These are phyloP conservation scores for Ophthalmolycus amberensis DNA, from an alignment of 2,113 vertebrate genomes.

Conservation along the genomic window DNA sequence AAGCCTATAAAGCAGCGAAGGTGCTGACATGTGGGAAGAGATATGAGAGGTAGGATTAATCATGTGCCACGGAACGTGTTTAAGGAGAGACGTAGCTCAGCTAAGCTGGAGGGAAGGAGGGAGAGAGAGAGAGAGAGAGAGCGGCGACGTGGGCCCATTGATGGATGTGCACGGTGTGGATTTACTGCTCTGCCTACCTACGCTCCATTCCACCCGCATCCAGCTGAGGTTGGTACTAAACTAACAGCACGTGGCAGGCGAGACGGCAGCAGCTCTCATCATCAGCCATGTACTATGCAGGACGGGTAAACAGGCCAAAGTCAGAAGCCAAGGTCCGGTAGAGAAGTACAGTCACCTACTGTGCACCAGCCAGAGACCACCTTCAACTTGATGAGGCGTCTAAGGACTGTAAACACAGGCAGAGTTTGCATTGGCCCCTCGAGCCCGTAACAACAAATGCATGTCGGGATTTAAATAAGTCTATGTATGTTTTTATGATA, in stretches of 20 bases:
- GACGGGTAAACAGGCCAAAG: conserved; percentile 37
- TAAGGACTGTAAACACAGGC: neutral
- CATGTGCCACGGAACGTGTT: conserved; percentile 58
- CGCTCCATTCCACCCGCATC: conserved; percentile 23
- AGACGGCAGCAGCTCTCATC: conserved; percentile 39
- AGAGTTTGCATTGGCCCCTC: neutral
- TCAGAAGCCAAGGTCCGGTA: conserved; percentile 50
- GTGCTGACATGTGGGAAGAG: conserved; percentile 75
- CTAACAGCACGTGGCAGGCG: conserved; percentile 33
- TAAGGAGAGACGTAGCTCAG: conserved; percentile 59
- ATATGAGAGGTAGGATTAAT: conserved; percentile 77
- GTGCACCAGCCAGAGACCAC: neutral
- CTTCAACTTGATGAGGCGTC: neutral
- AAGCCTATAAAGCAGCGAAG: conserved; percentile 74
- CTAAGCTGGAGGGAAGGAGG: conserved; percentile 44
- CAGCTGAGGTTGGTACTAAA: conserved; percentile 32
- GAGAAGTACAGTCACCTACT: conserved; percentile 7
- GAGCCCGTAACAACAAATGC: neutral
- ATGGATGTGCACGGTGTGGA: conserved; percentile 58
- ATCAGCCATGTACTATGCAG: conserved; percentile 24
- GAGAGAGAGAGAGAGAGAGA: neutral
- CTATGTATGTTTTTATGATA: neutral
- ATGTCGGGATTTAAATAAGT: neutral
- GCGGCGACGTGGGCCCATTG: conserved; percentile 34
- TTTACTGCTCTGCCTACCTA: conserved; percentile 58